Evolutionary conservation across 2,113 vertebrate species (phyloP), one percentile per base, ranked within the genome.

Genomic region (Proteles cristata): DNA sequence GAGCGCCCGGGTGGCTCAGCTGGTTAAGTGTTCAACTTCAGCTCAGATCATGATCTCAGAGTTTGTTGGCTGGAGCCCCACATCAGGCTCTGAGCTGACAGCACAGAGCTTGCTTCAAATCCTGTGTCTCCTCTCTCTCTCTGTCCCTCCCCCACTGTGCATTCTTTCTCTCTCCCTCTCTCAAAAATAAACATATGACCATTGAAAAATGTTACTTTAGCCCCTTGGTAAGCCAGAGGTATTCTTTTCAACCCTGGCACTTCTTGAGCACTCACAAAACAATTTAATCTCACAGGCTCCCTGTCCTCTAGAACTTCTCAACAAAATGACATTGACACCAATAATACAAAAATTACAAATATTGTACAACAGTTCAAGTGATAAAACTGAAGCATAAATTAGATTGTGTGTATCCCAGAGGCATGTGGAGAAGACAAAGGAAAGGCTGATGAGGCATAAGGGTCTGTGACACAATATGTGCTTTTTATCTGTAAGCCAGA

Each of bases 321-420:
- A 90, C 93, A 80, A 93, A 93, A 87, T 50, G 92, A 95, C 35
- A 48, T 77, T 76, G 91, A 97, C 65, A 66, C 43, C 14, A 11
- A 68, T 82, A 97, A 94, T 50, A 85, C 28, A 90, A 89, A 90
- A 95, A 94, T 96, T 93, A 96, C 94, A 92, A 90, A 87, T 77
- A 83, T 80, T 94, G 65, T 96, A 61, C 58, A 86, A 69, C 65
- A 93, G 63, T 85, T 69, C 94, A 71, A 90, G 96, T 92, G 90
- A 97, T 88, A 97, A 95, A 92, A 92, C 84, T 91, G 71, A 90
- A 85, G 74, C 63, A 26, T 87, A 82, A 96, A 97, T 96, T 93
- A 93, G 94, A 97, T 68, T 94, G 76, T 11, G 50, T 26, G 28
- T 53, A 66, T 76, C 96, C 96, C 96, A 45, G 58, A 88, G 96